Conservation (phyloP, 2,888 invertebrate species). For the Epicampocera succincta region DNA sequence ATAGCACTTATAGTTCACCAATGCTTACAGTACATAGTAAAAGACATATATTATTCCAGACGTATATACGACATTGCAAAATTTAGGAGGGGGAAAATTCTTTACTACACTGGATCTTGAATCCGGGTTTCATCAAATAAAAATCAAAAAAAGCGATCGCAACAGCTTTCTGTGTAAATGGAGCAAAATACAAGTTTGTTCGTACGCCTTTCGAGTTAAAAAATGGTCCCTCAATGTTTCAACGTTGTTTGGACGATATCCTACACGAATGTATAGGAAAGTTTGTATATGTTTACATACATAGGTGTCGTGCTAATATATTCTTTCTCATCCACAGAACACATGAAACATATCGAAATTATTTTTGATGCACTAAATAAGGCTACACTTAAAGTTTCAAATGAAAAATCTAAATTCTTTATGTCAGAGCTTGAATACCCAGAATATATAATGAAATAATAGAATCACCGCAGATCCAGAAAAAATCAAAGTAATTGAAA, state of each 20-base stretch:
- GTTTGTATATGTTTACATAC: too few relatives aligned
- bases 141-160: neutral
- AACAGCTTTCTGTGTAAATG: neutral
- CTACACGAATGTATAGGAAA: too few relatives aligned
- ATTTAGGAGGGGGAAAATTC: neutral
- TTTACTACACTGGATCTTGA: conserved; percentile 7
- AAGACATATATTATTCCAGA: too few relatives aligned
- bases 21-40: too few relatives aligned
- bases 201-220: neutral
- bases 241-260: neutral
- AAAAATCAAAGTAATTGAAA: neutral
- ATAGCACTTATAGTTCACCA: too few relatives aligned
- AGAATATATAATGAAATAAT: neutral
- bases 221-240: conserved; percentile 7
- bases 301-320: too few relatives aligned
- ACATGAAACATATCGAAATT: neutral
- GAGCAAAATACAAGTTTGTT: neutral
- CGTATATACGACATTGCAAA: neutral
- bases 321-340: neutral
- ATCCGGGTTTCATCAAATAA: neutral
- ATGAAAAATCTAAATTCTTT: neutral
- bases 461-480: neutral
- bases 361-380: neutral
- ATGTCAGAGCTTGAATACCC: too few relatives aligned
- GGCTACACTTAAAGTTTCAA: conserved; percentile 1